These are phyloP conservation scores for Arothron firmamentum DNA, from an alignment of 2,113 vertebrate genomes.

Conservation along the genomic window DNA sequence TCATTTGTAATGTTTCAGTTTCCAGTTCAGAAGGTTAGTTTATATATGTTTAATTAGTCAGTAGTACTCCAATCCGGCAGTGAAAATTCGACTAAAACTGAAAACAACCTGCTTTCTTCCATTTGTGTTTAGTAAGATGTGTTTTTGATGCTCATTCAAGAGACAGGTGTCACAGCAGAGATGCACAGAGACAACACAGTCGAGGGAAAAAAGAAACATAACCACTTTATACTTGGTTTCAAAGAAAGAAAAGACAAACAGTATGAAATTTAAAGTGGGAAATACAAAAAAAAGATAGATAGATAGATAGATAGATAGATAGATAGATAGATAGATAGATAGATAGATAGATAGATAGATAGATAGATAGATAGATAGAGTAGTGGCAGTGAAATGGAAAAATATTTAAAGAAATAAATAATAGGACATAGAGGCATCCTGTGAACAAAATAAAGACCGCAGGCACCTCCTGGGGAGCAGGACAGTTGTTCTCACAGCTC, in stretches of 20 bases:
- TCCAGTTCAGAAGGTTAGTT: too few relatives aligned
- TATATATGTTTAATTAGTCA: too few relatives aligned
- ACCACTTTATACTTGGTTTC: conserved; percentile 39
- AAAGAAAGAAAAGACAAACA: conserved; percentile 38
- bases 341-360: background rate
- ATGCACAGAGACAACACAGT: conserved; percentile 19
- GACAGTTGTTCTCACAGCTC: background rate
- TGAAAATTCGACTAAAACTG: background rate
- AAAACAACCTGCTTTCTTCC: background rate
- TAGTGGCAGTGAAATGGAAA: too few relatives aligned
- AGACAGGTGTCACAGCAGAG: conserved; percentile 44
- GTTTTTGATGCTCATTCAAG: conserved; percentile 39
- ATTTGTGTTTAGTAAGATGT: conserved; percentile 5
- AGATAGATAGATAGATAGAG: conserved; percentile 3
- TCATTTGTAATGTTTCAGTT: too few relatives aligned
- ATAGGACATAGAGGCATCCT: too few relatives aligned
- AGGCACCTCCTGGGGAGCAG: background rate
- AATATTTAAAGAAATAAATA: too few relatives aligned
- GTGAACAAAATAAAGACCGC: too few relatives aligned
- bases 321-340: conserved; percentile 4
- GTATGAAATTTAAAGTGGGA: conserved; percentile 12
- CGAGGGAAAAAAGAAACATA: conserved; percentile 9
- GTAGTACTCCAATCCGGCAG: background rate
- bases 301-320: background rate
- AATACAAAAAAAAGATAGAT: conserved; percentile 7